phyloP scores from a whole-genome alignment of 2,113 vertebrate species.

The Halichoeres trimaculatus region DNA sequence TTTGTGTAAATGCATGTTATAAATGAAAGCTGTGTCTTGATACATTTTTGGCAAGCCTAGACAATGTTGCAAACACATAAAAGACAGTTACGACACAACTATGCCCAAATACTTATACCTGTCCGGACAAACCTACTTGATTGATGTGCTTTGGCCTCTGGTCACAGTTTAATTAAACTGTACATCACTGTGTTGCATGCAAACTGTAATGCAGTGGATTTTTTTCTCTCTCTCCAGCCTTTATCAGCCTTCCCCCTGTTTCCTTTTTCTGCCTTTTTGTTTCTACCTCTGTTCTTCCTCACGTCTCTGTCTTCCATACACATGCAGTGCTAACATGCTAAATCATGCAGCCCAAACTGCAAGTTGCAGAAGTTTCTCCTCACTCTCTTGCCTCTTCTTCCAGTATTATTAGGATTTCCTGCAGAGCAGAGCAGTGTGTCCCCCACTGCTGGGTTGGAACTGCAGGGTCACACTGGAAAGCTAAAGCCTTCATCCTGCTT shows the following conservation, averaged over 20 bases:
- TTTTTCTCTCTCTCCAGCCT: too few relatives aligned
- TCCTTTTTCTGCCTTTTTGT: too few relatives aligned
- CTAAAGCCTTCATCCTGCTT: constrained; percentile 61
- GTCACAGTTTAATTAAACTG: constrained; percentile 73
- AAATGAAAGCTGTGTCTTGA: constrained; percentile 13
- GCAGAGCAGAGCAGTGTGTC: constrained; percentile 68
- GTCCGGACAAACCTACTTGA: constrained; percentile 31
- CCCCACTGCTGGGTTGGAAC: constrained; percentile 69
- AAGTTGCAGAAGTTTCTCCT: constrained; percentile 42
- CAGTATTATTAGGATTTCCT: constrained; percentile 62
- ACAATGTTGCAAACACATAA: constrained; percentile 43
- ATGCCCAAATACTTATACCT: constrained; percentile 56
- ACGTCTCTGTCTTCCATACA: too few relatives aligned
- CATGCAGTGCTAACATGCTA: constrained; percentile 22
- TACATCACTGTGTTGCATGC: constrained; percentile 48
- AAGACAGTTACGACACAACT: constrained; percentile 15
- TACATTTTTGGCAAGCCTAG: constrained; percentile 56
- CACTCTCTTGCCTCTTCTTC: constrained; percentile 13
- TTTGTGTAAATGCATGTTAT: background rate
- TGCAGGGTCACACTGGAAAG: constrained; percentile 65
- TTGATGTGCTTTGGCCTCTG: constrained; percentile 67
- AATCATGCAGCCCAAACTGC: constrained; percentile 37
- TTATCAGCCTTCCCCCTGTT: too few relatives aligned
- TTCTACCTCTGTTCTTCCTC: too few relatives aligned
- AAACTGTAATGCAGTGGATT: constrained; percentile 1